Evolutionary conservation across 2,113 vertebrate species (phyloP).

Genomic region (Passerina amoena): DNA sequence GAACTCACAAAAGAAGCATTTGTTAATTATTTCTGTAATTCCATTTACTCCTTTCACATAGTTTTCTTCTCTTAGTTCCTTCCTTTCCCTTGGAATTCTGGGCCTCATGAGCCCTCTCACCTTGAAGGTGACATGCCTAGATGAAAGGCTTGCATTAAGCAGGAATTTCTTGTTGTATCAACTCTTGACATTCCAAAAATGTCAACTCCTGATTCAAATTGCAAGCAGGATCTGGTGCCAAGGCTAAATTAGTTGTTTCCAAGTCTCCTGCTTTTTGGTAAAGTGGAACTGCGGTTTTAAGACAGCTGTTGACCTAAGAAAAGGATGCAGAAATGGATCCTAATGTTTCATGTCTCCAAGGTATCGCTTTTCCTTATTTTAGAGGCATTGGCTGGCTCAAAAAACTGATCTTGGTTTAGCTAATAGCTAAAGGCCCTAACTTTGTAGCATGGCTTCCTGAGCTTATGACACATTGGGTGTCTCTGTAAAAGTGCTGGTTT

Average conservation of each 20-base stretch:
- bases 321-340: not conserved
- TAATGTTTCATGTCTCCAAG: not conserved
- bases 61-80: not conserved
- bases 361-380: not conserved
- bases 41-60: not conserved
- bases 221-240: not conserved
- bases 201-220: not conserved
- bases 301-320: not conserved
- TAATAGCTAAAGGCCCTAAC: not conserved
- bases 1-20: not conserved
- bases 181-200: slow-evolving; percentile 23
- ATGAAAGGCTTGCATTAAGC: slow-evolving; percentile 39
- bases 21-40: slow-evolving; percentile 6
- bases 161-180: slow-evolving; percentile 11
- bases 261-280: not conserved
- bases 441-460: not conserved
- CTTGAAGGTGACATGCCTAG: not conserved
- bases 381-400: not conserved
- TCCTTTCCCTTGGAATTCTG: not conserved
- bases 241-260: not conserved
- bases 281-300: not conserved
- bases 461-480: not conserved
- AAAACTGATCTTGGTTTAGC: not conserved
- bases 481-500: fast-evolving
- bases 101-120: not conserved